A percentile compares a stretch with the other conserved stretches of the same genome.
These are phyloP conservation scores for Danaus plexippus DNA, from an alignment of 1,140 invertebrate species.

Conservation along the genomic window DNA sequence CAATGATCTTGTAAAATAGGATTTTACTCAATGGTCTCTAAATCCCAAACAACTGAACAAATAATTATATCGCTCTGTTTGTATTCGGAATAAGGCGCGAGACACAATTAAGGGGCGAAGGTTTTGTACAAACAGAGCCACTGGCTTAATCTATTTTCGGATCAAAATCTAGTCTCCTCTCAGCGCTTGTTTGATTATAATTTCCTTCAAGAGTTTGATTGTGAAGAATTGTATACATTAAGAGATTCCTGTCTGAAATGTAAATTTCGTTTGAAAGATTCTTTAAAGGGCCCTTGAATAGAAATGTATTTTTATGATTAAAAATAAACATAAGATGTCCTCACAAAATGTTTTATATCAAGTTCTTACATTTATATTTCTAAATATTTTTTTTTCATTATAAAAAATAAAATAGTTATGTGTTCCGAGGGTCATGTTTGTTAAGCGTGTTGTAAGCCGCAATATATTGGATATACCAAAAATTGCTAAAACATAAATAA, in stretches of 20 bases:
- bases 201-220: slow-evolving; percentile 8
- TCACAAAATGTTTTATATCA: no score
- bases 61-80: slow-evolving; percentile 3
- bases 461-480: no score
- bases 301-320: no score
- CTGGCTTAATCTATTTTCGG: slow-evolving; percentile 10
- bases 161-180: slow-evolving; percentile 5
- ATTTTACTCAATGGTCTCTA: not conserved
- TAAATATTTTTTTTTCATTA: no score
- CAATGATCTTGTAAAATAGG: no score
- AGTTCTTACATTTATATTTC: no score
- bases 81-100: slow-evolving; percentile 15
- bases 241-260: not conserved
- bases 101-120: slow-evolving; percentile 15
- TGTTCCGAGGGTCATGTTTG: no score
- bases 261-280: not conserved
- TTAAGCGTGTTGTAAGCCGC: no score
- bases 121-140: slow-evolving; percentile 8
- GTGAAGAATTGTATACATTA: slow-evolving; percentile 8
- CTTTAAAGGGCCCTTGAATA: not conserved
- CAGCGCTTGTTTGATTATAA: slow-evolving; percentile 7
- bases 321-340: no score
- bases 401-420: no score
- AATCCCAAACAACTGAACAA: slow-evolving; percentile 7
- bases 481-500: no score